Base-by-base conservation (phyloP, 2,888 invertebrate genomes). In the Thereva nobilitata region DNA sequence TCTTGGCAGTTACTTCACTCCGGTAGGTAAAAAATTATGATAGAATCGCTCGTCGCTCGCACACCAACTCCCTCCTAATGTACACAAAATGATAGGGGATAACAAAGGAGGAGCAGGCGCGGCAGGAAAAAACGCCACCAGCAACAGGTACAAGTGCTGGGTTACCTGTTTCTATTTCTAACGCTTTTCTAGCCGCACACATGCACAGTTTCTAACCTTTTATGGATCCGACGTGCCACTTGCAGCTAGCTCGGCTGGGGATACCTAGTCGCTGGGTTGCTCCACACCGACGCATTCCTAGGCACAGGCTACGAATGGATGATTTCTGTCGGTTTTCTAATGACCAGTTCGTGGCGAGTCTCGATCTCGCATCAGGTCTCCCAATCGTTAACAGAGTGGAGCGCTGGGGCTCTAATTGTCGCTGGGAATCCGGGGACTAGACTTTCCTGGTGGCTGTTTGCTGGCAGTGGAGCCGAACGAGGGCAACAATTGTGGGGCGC, bases 121-220 rank as follows among this genome's bases (percentile, higher is more conserved):
- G 61, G 61, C 61, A 61, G 61, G 61, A 61, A 61, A 61, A 61
- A 61, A 61, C 61, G 49, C 61, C 61, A 61, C 61, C 50, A 61
- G 61, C 61, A 61, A 61, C 61, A 61, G 61, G 61, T 61, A 61
- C 61, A 61, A 61, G 61, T 61, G 61, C 23, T 23, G 23, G 23
- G 61, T 61, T 61, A 61, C 61, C 61, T 61, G 61, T 61, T 61
- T 61, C 35, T 50, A 61, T 23, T 23, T 61, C 61, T 61, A 61
- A 61, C 41, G 61, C 61, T 61, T 41, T 61, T 61, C 61, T 61
- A 61, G 23, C 40, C 38, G 40, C 41, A 61, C 61, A 61, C 61
- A 49, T 6, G 8, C 50, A 40, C 61, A 61, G 34, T 8, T 61
- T 61, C 61, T 61, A 61, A 61, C 61, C 61, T 61, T 61, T 61